These are phyloP conservation scores for Tribolium castaneum DNA, from an alignment of 1,140 invertebrate genomes.

Conservation along the genomic window DNA sequence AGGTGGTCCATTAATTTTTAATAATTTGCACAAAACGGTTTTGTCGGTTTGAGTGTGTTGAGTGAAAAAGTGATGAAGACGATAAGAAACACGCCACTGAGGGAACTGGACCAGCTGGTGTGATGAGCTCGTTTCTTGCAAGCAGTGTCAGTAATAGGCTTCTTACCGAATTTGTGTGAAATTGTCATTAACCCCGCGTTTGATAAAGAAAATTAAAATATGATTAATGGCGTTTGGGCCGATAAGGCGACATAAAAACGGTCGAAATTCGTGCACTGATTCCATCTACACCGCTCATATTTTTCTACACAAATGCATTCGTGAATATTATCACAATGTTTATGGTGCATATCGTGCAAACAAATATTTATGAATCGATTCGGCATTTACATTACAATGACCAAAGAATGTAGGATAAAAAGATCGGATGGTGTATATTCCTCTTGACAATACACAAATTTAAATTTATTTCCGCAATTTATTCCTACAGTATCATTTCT, in stretches of 20 bases:
- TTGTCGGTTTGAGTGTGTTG: not conserved
- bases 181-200: not conserved
- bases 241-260: slow-evolving; percentile 20
- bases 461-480: not conserved
- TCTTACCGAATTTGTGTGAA: slow-evolving; percentile 8
- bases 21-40: no score
- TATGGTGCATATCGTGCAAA: slow-evolving; percentile 32
- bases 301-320: slow-evolving; percentile 28
- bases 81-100: slow-evolving; percentile 29
- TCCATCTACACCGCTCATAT: slow-evolving; percentile 2
- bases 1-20: not conserved
- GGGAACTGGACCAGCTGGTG: slow-evolving; percentile 22
- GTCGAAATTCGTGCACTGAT: slow-evolving; percentile 23
- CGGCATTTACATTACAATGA: not conserved
- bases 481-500: not conserved
- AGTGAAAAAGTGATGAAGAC: slow-evolving; percentile 3
- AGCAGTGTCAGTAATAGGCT: slow-evolving; percentile 28
- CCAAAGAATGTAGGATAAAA: not conserved
- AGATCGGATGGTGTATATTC: not conserved
- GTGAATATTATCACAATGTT: slow-evolving; percentile 26
- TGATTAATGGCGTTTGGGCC: slow-evolving; percentile 21
- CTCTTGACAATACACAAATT: not conserved
- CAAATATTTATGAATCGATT: slow-evolving; percentile 21
- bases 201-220: slow-evolving; percentile 29
- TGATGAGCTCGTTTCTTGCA: slow-evolving; percentile 25